These are phyloP conservation scores for Pachycephus smyrnensis DNA, from an alignment of 2,888 invertebrate species.

Conservation along the genomic window DNA sequence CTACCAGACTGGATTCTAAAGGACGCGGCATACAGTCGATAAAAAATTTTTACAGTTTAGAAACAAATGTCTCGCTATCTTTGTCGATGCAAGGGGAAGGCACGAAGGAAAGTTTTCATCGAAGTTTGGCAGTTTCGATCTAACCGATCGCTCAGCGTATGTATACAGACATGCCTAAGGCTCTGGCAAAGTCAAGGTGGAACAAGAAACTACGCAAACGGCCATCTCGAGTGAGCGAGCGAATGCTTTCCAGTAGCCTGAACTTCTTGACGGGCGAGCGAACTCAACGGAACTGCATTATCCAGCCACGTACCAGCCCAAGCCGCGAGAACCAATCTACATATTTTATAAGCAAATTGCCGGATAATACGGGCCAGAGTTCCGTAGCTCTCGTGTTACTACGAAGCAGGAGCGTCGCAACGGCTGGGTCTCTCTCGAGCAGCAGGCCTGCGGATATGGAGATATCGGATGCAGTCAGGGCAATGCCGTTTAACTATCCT, in stretches of 20 bases:
- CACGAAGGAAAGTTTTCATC: conserved; percentile 27
- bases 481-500: background rate
- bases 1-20: background rate
- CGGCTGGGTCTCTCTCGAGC: background rate
- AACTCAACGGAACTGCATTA: conserved; percentile 10
- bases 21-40: too few relatives aligned
- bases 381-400: background rate
- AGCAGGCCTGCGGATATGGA: background rate
- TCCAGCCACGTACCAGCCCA: background rate
- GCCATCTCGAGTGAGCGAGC: conserved; percentile 23
- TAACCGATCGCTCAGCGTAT: conserved; percentile 32
- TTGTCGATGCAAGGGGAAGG: background rate
- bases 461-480: background rate
- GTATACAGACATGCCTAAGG: conserved; percentile 32
- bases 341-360: conserved; percentile 17
- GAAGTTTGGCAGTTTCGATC: conserved; percentile 56
- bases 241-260: background rate
- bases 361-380: conserved; percentile 9
- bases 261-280: conserved; percentile 2
- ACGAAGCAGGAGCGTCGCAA: background rate
- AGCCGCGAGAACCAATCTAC: conserved; percentile 9
- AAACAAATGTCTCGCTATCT: too few relatives aligned
- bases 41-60: too few relatives aligned
- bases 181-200: conserved; percentile 26
- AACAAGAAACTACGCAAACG: conserved; percentile 9